Percentiles rank a stretch among this genome's conserved stretches.
These are phyloP conservation scores for Parasteatoda lunata DNA, from an alignment of 2,888 invertebrate genomes.

Conservation along the genomic window DNA sequence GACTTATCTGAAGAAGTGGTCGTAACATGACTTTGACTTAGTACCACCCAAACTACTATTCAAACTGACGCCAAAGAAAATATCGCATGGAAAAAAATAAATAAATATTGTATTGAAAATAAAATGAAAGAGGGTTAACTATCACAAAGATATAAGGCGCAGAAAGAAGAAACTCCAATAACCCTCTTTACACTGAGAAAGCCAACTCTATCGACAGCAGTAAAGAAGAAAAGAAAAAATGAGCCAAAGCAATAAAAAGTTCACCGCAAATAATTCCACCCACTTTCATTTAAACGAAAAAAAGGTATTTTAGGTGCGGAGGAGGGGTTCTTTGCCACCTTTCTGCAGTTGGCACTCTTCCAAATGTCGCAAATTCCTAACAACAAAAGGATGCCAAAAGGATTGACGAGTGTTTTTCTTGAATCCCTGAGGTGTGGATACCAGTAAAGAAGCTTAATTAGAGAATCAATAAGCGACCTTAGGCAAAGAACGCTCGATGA, in stretches of 20 bases:
- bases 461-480: conserved; percentile 40
- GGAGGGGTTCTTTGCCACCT: conserved; percentile 6
- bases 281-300: not conserved
- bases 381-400: not conserved
- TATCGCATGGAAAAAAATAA: too few relatives aligned
- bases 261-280: too few relatives aligned
- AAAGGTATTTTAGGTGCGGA: conserved; percentile 6
- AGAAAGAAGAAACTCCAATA: not conserved
- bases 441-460: conserved; percentile 39
- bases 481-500: not conserved
- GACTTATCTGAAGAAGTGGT: too few relatives aligned
- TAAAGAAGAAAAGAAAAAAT: not conserved
- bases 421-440: conserved; percentile 30
- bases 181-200: not conserved
- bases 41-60: too few relatives aligned
- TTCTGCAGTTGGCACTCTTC: conserved; percentile 10
- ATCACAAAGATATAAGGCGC: not conserved
- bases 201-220: not conserved
- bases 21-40: too few relatives aligned
- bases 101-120: too few relatives aligned
- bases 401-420: conserved; percentile 43
- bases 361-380: conserved; percentile 30
- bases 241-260: not conserved
- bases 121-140: too few relatives aligned
- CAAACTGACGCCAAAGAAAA: too few relatives aligned